These are phyloP conservation scores for Percopsis omiscomaycus DNA, from an alignment of 2,797 vertebrate genomes.

Conservation along the genomic window DNA sequence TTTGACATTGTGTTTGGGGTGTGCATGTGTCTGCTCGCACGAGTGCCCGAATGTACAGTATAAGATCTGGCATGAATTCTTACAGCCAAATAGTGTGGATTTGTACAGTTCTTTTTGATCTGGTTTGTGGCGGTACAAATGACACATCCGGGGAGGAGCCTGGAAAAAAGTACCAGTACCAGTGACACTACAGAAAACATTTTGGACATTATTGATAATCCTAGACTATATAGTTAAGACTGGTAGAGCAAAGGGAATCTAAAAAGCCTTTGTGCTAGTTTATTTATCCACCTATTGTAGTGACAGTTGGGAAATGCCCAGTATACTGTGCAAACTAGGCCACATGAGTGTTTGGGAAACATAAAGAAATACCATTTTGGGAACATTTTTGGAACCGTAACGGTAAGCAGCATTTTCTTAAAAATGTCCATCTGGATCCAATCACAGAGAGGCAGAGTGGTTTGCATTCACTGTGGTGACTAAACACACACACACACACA, in stretches of 20 bases:
- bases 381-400: conserved; percentile 62
- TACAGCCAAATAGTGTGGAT: conserved; percentile 37
- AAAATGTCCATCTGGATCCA: conserved; percentile 75
- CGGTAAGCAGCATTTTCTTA: conserved; percentile 64
- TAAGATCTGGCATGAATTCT: conserved; percentile 42
- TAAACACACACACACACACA: conserved; percentile 45
- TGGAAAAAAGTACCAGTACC: conserved; percentile 24
- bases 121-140: conserved; percentile 54
- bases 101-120: conserved; percentile 50
- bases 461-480: conserved; percentile 62
- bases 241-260: conserved; percentile 11
- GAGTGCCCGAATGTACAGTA: conserved; percentile 16
- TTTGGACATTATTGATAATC: conserved; percentile 1
- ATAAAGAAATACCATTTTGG: conserved; percentile 43
- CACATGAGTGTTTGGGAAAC: conserved; percentile 29
- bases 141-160: conserved; percentile 39
- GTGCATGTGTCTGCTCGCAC: conserved; percentile 11
- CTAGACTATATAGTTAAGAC: conserved; percentile 3
- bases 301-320: conserved; percentile 13
- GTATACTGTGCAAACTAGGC: conserved; percentile 24
- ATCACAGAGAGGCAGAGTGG: conserved; percentile 63
- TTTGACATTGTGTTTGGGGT: conserved; percentile 44
- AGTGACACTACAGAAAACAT: conserved; percentile 33
- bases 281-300: conserved; percentile 5
- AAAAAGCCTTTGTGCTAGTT: conserved; percentile 22